Base-by-base conservation (phyloP, 2,888 invertebrate species). In the Ligdia adustata region DNA sequence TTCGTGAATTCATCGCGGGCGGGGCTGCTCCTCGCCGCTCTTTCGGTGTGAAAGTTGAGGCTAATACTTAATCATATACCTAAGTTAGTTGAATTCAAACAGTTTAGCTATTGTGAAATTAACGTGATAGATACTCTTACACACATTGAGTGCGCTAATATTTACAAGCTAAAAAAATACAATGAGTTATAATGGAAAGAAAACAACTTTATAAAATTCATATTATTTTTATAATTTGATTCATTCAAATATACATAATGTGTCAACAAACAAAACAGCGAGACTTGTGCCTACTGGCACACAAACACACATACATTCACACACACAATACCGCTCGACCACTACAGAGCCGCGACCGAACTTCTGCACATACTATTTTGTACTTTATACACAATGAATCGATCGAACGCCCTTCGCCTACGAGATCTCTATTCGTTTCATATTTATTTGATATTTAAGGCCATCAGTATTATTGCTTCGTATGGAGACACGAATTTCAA, bases 241-340 rank as follows among this genome's bases (percentile, higher is more conserved):
- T 90, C 86, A 85, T 88, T 89, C 88, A 87, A 88, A 86, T 89
- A 88, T 89, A 89, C 88, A 87, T 82, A 81, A 86, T 88, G 88
- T 90, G 85, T 89, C 86, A 89, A 90, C 90, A 90, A 89, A 89
- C 86, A 76, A 79, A 78, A 80, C 87, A 88, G 90, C 87, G 86
- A 88, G 87, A 84, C 83, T 74, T 81, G 72, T 74, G 72, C 73
- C 73, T 69, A 75, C 69, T 61, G 69, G 64, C 71, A 55, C 73
- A 61, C 65, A 55, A 62, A 59, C 63, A 60, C 65, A 55, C 60
- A 37, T 45, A 47, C 57, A 48, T 61, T 49, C 63, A 45, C 63
- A 46, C 69, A 11, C 37, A 7, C 56, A 66, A 53, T 49, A 60
- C 64, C 72, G 72, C 75, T 70, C 76, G 68, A 70, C 63, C 74